Evolutionary conservation across 1,140 invertebrate species (phyloP), one percentile per base, ranked within the genome.

Genomic region (Rhyacophila brunnea): DNA sequence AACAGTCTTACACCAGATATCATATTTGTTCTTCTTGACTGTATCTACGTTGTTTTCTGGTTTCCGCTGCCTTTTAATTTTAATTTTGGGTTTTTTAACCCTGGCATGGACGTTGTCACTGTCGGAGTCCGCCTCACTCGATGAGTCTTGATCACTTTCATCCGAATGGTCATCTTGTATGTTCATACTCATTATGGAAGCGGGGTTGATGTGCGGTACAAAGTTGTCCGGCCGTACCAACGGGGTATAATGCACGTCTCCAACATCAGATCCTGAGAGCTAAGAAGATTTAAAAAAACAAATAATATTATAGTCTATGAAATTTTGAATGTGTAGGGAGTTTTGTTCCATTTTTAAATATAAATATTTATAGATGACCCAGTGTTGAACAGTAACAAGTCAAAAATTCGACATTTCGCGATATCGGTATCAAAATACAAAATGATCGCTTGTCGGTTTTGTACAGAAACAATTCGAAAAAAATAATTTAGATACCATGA

Each of bases 1-100:
- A 14, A 60, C 58, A 34, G 58, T 61, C 42, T 60, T 65, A 35
- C 58, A 65, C 63, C 63, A 65, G 28, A 65, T 58, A 23, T 58
- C 58, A 44, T 64, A 64, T 55, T 65, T 65, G 17, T 55, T 57
- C n/a, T 35, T 14, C 23, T 64, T 64, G 15, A 40, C 42, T 11
- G 35, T 15, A 34, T 38, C 35, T 40, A 49, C 40, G 13, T 43
- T 46, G 11, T 32, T 23, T 5, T 49, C 50, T 11, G 49, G 23
- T 28, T 48, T 51, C 1, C 46, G 48, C 3, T 43, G 38, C 34
- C 51, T 36, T 35, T 61, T 65, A 6, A 65, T 53, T 45, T 58
- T 56, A 15, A 65, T 47, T 55, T 65, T 65, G 15, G 57, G 58
- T 13, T 51, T 65, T 38, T 65, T 65, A 1, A 55, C 45, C 48